Evolutionary conservation across 2,113 vertebrate genomes (phyloP), one percentile per base, ranked within the genome.

Genomic region (Hyla sarda): DNA sequence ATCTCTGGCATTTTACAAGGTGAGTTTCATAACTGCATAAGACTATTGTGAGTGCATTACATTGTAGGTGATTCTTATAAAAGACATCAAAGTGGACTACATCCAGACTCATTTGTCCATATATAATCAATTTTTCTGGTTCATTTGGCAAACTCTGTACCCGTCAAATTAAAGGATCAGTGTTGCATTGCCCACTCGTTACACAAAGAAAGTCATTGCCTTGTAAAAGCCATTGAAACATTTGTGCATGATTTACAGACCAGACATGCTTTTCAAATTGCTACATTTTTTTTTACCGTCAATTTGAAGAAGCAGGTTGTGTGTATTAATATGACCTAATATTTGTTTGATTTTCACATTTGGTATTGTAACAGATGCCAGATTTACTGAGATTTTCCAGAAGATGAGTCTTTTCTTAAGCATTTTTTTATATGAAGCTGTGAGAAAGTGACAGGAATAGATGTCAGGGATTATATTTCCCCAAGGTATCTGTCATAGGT

Each of bases 31-130:
- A 60, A 32, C n/a, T 78, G 19, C 19, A 19, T 13, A 58, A 34
- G 75, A 23, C 34, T 74, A 45, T 11, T 2, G 17, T 52, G 11
- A 78, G 52, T 34, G 10, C 17, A 56, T 78, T 54, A 11, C 48
- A 19, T 52, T 77, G 48, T 32, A 14, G 1, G 6, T n/a, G 34
- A 60, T 19, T 16, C 62, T 89, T 89, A 92, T 91, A 88, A 6
- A 73, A 82, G 88, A 90, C 88, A 86, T 91, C 91, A 90, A 81
- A 79, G 0, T 90, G 88, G 87, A 82, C 71, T 54, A 0, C 2
- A 79, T 87, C 88, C 89, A 90, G 88, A 37, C 83, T 89, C 85
- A 88, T 88, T 88, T 5, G 52, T 91, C 89, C 84, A 82, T 47
- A 87, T 90, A 90, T 89, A 89, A 89, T 79, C 28, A 0, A 0